These are phyloP conservation scores for Callaeas wilsoni DNA, from an alignment of 2,113 vertebrate species.

Conservation along the genomic window DNA sequence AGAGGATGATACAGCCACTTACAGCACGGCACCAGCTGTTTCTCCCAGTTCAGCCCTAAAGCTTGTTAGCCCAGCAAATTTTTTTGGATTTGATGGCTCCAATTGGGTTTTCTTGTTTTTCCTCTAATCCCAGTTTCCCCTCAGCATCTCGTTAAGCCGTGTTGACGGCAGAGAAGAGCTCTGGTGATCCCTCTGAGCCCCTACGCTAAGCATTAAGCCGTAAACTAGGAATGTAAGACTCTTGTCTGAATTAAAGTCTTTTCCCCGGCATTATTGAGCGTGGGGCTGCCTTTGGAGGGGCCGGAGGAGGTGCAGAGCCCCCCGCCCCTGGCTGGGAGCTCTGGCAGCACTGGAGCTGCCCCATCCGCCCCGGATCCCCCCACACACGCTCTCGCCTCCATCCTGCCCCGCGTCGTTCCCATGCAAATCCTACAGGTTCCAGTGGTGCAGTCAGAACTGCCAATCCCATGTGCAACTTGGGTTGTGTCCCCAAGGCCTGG, in stretches of 20 bases:
- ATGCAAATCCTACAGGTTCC: constrained; percentile 38
- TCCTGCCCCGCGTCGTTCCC: neutral
- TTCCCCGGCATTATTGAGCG: neutral
- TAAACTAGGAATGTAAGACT: constrained; percentile 48
- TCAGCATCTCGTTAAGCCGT: constrained; percentile 45
- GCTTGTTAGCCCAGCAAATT: constrained; percentile 38
- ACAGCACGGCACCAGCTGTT: constrained; percentile 44
- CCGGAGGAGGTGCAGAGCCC: neutral
- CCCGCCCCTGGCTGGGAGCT: neutral
- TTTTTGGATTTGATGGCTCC: neutral
- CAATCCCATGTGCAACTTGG: constrained; percentile 14
- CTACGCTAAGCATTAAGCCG: constrained; percentile 43
- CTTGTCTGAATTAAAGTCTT: constrained; percentile 49
- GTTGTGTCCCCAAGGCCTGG: neutral
- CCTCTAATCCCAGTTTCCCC: constrained; percentile 40
- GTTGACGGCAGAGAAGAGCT: constrained; percentile 42
- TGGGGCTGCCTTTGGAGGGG: neutral
- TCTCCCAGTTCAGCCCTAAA: constrained; percentile 33
- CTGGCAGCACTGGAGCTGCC: neutral
- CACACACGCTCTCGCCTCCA: rapidly evolving
- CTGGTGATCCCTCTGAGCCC: constrained; percentile 60
- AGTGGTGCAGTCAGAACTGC: neutral
- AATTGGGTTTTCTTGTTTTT: constrained; percentile 62
- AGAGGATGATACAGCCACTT: constrained; percentile 67
- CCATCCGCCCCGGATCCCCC: neutral